Percentiles rank a stretch among this genome's conserved stretches.
These are phyloP conservation scores for Macquaria ambigua DNA, from an alignment of 2,113 vertebrate genomes.

Conservation along the genomic window DNA sequence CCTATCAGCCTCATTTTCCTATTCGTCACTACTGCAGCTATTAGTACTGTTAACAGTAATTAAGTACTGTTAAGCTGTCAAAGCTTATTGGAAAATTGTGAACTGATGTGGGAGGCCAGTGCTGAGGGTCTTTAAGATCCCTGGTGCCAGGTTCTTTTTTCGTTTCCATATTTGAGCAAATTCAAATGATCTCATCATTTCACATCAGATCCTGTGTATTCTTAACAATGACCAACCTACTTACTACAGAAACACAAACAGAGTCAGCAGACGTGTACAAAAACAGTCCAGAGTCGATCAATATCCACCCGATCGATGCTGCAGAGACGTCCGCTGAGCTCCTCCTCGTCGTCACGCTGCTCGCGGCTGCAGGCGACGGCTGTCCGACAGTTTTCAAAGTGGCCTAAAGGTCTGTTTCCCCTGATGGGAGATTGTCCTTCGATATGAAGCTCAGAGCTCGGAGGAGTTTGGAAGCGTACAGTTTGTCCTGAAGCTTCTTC, in stretches of 20 bases:
- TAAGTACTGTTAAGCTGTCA: too few relatives aligned
- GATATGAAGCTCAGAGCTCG: conserved; percentile 1
- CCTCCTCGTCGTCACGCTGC: background rate
- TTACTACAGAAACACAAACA: conserved; percentile 27
- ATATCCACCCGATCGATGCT: background rate
- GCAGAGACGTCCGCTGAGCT: conserved; percentile 11
- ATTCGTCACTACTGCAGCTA: too few relatives aligned
- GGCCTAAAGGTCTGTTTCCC: background rate
- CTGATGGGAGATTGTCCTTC: background rate
- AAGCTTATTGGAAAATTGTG: too few relatives aligned
- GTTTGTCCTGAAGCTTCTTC: conserved; percentile 37
- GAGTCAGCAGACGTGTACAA: conserved; percentile 2
- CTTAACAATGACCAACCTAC: background rate
- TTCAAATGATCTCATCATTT: background rate
- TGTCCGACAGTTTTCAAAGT: conserved; percentile 16
- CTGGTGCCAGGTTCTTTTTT: background rate
- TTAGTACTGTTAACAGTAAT: too few relatives aligned
- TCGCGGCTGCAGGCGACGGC: background rate
- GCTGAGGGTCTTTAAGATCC: background rate
- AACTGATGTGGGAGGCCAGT: background rate
- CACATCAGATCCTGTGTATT: background rate
- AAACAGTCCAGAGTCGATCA: conserved; percentile 33
- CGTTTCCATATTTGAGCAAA: background rate
- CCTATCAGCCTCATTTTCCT: background rate
- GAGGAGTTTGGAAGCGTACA: background rate